Conservation (phyloP, 2,797 vertebrate genomes). For the Botia almorhae region DNA sequence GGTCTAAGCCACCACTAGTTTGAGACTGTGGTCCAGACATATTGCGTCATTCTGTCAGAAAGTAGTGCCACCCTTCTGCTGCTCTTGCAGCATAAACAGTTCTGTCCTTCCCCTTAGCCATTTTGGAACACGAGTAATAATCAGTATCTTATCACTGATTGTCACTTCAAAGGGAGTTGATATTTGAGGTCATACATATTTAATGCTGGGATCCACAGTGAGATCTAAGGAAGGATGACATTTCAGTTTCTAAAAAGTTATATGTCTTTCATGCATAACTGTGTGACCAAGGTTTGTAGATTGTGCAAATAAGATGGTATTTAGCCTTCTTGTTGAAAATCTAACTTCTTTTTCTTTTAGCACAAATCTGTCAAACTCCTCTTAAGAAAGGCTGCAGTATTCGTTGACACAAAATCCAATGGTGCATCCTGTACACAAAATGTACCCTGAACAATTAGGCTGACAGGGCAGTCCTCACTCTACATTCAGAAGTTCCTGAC, state of each 20-base stretch:
- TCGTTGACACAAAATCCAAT: no score
- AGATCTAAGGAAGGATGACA: background rate
- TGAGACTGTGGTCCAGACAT: conserved; percentile 15
- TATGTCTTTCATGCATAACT: no score
- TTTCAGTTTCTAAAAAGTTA: background rate
- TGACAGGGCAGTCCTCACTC: no score
- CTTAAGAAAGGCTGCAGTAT: no score
- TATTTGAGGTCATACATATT: conserved; percentile 24
- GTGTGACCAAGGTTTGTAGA: no score
- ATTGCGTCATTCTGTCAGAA: conserved; percentile 16
- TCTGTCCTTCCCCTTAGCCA: conserved; percentile 14
- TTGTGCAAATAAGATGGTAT: no score
- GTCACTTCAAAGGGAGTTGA: conserved; percentile 19
- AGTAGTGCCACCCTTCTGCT: conserved; percentile 7
- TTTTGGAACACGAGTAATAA: conserved; percentile 21
- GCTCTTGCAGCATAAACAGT: background rate
- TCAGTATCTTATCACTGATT: conserved; percentile 1
- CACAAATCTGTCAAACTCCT: no score
- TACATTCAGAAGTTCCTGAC: no score
- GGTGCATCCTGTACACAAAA: no score
- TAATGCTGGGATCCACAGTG: conserved; percentile 9
- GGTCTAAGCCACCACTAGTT: background rate
- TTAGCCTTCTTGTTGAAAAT: no score
- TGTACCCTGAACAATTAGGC: no score
- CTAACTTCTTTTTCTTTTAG: no score